Evolutionary conservation across 2,888 invertebrate genomes (phyloP).

Genomic region (Cryptophagus acutangulus): DNA sequence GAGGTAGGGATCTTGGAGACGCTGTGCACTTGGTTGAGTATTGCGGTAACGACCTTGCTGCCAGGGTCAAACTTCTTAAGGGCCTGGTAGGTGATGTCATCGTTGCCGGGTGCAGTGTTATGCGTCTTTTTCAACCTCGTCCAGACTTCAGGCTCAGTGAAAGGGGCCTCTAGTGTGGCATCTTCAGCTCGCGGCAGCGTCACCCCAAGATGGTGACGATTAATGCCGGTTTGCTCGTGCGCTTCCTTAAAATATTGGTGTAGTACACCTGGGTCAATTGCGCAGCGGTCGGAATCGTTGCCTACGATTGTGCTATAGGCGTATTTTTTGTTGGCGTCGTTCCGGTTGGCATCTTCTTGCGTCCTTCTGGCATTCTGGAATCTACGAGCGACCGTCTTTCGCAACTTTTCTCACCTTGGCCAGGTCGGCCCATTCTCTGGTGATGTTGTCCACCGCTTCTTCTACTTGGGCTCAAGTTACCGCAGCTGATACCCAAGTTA

Average conservation of each 20-base stretch:
- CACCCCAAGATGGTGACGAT: slow-evolving; percentile 3
- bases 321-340: too few relatives aligned
- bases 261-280: slow-evolving; percentile 6
- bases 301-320: too few relatives aligned
- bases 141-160: slow-evolving; percentile 1
- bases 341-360: too few relatives aligned
- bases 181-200: slow-evolving; percentile 3
- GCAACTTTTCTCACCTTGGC: too few relatives aligned
- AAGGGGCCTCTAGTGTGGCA: not conserved
- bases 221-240: too few relatives aligned
- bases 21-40: slow-evolving; percentile 8
- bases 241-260: slow-evolving; percentile 9
- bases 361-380: too few relatives aligned
- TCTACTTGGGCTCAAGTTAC: too few relatives aligned
- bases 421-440: too few relatives aligned
- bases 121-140: not conserved
- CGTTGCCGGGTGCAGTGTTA: slow-evolving; percentile 17
- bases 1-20: slow-evolving; percentile 2
- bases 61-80: slow-evolving; percentile 15
- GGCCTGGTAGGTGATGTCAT: slow-evolving; percentile 10
- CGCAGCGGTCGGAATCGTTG: too few relatives aligned
- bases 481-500: too few relatives aligned
- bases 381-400: too few relatives aligned
- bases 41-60: slow-evolving; percentile 4
- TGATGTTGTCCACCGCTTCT: too few relatives aligned